Evolutionary conservation across 1,140 invertebrate genomes (phyloP).

Genomic region (Eriocheir sinensis): DNA sequence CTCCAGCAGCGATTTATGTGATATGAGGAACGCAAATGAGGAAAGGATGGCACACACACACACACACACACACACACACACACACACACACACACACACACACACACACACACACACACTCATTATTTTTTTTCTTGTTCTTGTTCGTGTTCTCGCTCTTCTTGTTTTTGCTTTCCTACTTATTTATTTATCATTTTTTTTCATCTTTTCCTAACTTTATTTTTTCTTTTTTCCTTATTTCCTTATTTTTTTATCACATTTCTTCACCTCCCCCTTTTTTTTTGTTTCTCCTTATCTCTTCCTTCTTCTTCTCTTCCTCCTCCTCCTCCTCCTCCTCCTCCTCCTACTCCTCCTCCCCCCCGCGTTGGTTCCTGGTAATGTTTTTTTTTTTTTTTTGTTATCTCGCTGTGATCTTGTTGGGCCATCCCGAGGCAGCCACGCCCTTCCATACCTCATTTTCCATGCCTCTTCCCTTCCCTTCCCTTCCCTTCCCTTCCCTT

Average conservation of each 20-base stretch:
- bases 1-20: neutral
- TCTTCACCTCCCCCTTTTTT: no score
- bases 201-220: no score
- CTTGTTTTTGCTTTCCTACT: no score
- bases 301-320: neutral
- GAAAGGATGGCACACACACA: neutral
- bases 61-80: neutral
- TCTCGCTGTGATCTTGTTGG: no score
- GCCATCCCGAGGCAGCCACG: no score
- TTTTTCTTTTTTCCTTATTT: neutral
- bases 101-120: conserved; percentile 21
- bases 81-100: conserved; percentile 10
- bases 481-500: neutral
- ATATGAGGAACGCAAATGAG: neutral
- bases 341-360: no score
- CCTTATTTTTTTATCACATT: neutral
- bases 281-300: no score
- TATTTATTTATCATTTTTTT: no score
- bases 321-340: neutral
- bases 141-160: no score
- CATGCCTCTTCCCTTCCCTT: neutral
- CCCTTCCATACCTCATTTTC: no score
- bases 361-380: no score
- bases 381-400: no score
- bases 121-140: neutral